phyloP scores from a whole-genome alignment of 2,888 invertebrate genomes.

The Eupithecia insigniata region DNA sequence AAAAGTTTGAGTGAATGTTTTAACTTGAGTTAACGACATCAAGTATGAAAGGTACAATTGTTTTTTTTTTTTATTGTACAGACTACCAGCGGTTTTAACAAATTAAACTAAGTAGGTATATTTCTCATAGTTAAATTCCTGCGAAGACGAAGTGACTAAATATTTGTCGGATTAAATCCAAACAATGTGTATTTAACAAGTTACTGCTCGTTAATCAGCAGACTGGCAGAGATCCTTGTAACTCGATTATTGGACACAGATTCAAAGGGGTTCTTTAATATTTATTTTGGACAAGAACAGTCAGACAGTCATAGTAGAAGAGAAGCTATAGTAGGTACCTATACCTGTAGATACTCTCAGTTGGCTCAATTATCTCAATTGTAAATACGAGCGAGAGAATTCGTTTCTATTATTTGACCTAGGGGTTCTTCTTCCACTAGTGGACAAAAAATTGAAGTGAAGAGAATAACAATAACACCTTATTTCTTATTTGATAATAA shows the following conservation, averaged over 20 bases:
- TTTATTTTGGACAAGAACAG: neutral
- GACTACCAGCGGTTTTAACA: neutral
- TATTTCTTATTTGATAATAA: too few species aligned
- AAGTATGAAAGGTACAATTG: too few species aligned
- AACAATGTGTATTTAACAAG: constrained; percentile 41
- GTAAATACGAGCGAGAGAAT: too few species aligned
- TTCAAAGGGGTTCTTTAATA: constrained; percentile 18
- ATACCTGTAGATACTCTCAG: too few species aligned
- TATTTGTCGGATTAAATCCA: constrained; percentile 22
- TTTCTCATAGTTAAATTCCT: constrained; percentile 17
- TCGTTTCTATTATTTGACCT: too few species aligned
- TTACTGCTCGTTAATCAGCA: constrained; percentile 40
- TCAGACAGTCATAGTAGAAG: neutral
- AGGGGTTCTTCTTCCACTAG: too few species aligned
- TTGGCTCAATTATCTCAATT: too few species aligned
- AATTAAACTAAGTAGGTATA: neutral
- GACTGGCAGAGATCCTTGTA: constrained; percentile 35
- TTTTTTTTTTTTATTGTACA: too few species aligned
- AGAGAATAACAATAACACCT: too few species aligned
- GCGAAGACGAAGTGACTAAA: constrained; percentile 26
- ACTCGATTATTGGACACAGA: constrained; percentile 33
- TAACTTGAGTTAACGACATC: too few species aligned
- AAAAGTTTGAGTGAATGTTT: too few species aligned
- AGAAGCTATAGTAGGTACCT: neutral
- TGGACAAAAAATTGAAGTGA: too few species aligned